Evolutionary conservation across 2,113 vertebrate species (phyloP).

Genomic region (Trematocara unimaculatum): DNA sequence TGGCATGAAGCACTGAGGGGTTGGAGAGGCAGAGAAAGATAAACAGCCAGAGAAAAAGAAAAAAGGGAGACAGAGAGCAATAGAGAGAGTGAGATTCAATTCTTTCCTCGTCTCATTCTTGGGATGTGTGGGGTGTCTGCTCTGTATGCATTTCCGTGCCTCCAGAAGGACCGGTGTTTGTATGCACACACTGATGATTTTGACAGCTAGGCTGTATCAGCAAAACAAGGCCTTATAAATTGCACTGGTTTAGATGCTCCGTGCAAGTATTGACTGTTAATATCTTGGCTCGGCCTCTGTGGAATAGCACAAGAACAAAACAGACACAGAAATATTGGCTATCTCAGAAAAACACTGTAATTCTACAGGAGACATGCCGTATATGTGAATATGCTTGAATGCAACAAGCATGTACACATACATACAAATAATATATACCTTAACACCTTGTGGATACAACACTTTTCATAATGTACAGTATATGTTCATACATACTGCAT

Average conservation of each 20-base stretch:
- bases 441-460: background rate
- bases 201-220: conserved; percentile 70
- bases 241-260: conserved; percentile 53
- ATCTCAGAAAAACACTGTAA: background rate
- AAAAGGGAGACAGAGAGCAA: background rate
- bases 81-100: conserved; percentile 8
- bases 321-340: conserved; percentile 1
- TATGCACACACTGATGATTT: conserved; percentile 63
- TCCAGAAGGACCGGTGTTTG: conserved; percentile 44
- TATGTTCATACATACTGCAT: background rate
- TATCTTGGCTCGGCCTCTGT: conserved; percentile 16
- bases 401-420: background rate
- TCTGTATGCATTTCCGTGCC: conserved; percentile 43
- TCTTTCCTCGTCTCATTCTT: background rate
- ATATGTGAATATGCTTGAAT: background rate
- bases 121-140: conserved; percentile 29
- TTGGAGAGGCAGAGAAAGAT: conserved; percentile 11
- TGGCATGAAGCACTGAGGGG: conserved; percentile 17
- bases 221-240: conserved; percentile 65
- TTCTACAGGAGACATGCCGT: background rate
- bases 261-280: conserved; percentile 64
- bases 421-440: background rate
- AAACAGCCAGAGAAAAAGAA: conserved; percentile 24
- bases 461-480: background rate
- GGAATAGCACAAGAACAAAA: conserved; percentile 18